Evolutionary conservation across 2,797 vertebrate genomes (phyloP), one percentile per base, ranked within the genome.

Genomic region (Enteromius fasciolatus): DNA sequence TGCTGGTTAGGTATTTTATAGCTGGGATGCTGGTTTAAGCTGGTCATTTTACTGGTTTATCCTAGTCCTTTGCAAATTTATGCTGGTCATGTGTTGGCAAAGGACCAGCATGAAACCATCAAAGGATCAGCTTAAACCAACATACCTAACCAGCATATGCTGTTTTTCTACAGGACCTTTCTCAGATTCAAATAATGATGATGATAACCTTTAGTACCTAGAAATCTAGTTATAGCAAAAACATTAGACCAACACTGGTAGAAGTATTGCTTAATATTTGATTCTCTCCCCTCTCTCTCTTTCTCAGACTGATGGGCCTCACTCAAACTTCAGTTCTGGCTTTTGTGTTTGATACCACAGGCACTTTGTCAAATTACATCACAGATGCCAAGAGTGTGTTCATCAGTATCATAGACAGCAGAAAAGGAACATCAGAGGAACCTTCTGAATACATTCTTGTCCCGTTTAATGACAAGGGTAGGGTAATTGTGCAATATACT

Each of bases 261-360:
- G 4, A 39, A 39, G 8, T 9, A n/a, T 63, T 54, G 20, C 2
- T 54, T 33, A n/a, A 9, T 61, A 5, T 64, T 28, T 73, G 4
- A 61, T 17, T 79, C 25, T 41, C 39, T 41, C 50, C 50, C 70
- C 9, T 74, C 25, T 33, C 9, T 76, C 69, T 74, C 0, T 72
- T 23, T 6, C 20, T 50, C 69, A 94, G 93, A 74, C 64, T 94
- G 72, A 89, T 94, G 89, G 94, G 91, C 10, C 85, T 94, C 41
- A 89, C 86, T 15, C 90, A 91, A 67, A 87, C 90, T 31, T 63
- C 91, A 5, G 89, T 87, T 33, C 39, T 95, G 76, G 93, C 91
- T 86, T 92, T 94, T 78, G 93, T 94, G 28, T 92, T 95, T 4
- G 94, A 94, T 88, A 94, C 91, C 59, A 94, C 92, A 5, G 89